Evolutionary conservation across 2,888 invertebrate species (phyloP), one percentile per base, ranked within the genome.

Genomic region (Molanna angustata): DNA sequence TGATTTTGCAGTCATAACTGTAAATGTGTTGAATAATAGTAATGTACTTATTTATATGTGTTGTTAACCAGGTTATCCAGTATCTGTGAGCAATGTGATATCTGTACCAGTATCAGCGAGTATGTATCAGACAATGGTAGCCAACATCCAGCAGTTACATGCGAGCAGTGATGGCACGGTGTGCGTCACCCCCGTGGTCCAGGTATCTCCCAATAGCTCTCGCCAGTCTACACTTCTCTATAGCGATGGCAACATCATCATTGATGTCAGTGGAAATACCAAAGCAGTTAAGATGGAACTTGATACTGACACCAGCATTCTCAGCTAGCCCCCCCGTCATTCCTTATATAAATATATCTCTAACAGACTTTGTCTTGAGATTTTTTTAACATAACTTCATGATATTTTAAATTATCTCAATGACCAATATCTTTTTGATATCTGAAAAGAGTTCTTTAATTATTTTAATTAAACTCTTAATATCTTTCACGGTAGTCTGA

Each of bases 51-150:
- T 11, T 27, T 16, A 37, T 37, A 17, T 33, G 33, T 37, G 37
- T 37, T 65, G 59, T 62, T 69, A 69, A 67, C 60, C 79, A 85
- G 85, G 84, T 17, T 86, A 86, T 76, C 89, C 89, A 45, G 86
- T 91, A 63, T 86, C 89, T 62, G 92, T 92, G 64, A 88, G 92
- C 65, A 94, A 94, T 56, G 94, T 96, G 76, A 94, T 96, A 69
- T 94, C 95, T 49, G 91, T 96, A 64, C 96, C 96, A 50, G 93
- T 96, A 58, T 90, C 92, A 37, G 90, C 91, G 53, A 91, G 93
- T 58, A 93, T 96, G 88, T 96, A 96, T 79, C 95, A 96, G 76
- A 91, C 93, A 55, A 94, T 95, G 81, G 90, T 94, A 67, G 91
- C 94, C 50, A 90, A 90, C 70, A 90, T 93, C 69, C 88, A 90